These are phyloP conservation scores for Bombus affinis DNA, from an alignment of 1,140 invertebrate species.

Conservation along the genomic window DNA sequence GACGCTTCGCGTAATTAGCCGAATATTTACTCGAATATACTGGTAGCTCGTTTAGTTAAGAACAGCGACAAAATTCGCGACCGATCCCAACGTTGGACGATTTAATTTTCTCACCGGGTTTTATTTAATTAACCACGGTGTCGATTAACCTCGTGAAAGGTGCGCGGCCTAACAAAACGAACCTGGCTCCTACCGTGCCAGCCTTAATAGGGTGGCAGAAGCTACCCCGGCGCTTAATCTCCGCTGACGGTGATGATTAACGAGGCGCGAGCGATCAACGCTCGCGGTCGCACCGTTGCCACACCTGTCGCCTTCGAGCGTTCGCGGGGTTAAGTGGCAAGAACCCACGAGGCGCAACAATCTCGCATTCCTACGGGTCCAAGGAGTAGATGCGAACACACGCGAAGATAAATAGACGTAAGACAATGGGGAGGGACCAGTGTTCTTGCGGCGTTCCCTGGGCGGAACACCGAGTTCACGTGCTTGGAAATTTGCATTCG, in stretches of 20 bases:
- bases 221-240: conserved; percentile 58
- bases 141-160: conserved; percentile 60
- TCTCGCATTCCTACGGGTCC: conserved; percentile 47
- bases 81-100: conserved; percentile 14
- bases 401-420: conserved; percentile 71
- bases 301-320: conserved; percentile 58
- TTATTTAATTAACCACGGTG: conserved; percentile 63
- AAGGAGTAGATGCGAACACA: conserved; percentile 32
- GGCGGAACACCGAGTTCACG: conserved; percentile 67
- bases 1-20: conserved; percentile 20
- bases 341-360: conserved; percentile 37
- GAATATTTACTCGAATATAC: neutral
- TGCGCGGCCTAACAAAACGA: neutral
- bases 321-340: conserved; percentile 62
- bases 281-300: conserved; percentile 2
- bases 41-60: neutral
- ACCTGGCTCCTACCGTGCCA: conserved; percentile 49
- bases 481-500: conserved; percentile 75
- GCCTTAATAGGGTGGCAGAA: conserved; percentile 57
- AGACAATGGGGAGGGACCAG: conserved; percentile 70
- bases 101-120: conserved; percentile 56
- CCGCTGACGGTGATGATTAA: conserved; percentile 66
- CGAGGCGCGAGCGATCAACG: conserved; percentile 51
- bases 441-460: conserved; percentile 50
- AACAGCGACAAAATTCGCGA: neutral